Base-by-base conservation (phyloP, 2,888 invertebrate genomes). In the Gerris lacustris region DNA sequence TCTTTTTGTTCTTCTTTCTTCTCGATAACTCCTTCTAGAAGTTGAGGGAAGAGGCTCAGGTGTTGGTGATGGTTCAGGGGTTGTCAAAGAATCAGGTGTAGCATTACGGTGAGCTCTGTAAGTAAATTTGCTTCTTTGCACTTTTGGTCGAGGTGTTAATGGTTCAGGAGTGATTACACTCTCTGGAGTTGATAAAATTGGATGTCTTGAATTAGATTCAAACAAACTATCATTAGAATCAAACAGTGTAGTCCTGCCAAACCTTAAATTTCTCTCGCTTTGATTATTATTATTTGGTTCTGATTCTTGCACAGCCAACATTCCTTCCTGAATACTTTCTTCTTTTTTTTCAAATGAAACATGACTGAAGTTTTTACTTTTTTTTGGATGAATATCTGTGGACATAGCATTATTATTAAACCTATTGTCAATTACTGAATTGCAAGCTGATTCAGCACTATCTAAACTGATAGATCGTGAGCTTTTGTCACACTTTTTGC, bases 151-250 rank as follows among this genome's bases (percentile, higher is more conserved):
- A 55, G 9, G 9, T 2, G 9, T 9, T 15, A 55, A 11, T 2
- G 55, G 55, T 15, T 55, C 55, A 15, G 55, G 55, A 55, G 55
- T 11, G 9, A 55, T 55, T 55, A 55, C 9, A 55, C 55, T 55
- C 15, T 55, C 55, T 55, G 55, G 55, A 9, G 55, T 55, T 11
- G 55, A 55, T 11, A 55, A 55, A 9, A 55, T 55, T 5, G 1
- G 55, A 55, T 55, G 55, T 15, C 55, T 55, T 11, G 55, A 55
- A 55, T 15, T 55, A 9, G 55, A 11, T 55, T 55, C 55, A 15
- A 55, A 55, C 55, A 55, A 55, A 55, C 55, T 55, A 9, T 55
- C 55, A 55, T 55, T 55, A 15, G 55, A 55, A 55, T 55, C 55
- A 15, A 55, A 55, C 55, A 55, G 9, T 11, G 55, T 55, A 55